A percentile compares a stretch with the other conserved stretches of the same genome.
Conservation (phyloP, 2,797 vertebrate genomes). For the Phalanger gymnotis region DNA sequence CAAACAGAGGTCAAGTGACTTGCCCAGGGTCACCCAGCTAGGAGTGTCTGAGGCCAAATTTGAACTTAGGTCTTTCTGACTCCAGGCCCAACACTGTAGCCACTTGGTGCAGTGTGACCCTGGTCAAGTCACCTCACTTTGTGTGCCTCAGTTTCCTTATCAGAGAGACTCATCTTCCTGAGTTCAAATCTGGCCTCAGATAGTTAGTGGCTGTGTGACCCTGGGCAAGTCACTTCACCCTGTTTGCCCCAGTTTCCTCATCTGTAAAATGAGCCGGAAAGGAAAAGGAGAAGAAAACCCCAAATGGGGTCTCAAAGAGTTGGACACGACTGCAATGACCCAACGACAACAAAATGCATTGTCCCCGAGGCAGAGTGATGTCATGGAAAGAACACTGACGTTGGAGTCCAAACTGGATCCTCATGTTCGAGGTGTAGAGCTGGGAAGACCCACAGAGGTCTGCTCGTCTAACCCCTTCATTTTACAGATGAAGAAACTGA, state of each 20-base stretch:
- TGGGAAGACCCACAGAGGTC: not conserved
- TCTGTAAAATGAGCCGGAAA: not conserved
- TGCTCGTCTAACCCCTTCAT: not conserved
- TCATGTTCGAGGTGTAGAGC: not conserved
- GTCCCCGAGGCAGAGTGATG: not conserved
- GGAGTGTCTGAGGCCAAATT: no score
- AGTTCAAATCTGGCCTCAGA: no score
- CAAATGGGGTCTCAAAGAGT: not conserved
- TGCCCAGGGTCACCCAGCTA: not conserved
- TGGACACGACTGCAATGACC: no score
- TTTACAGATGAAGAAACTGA: no score
- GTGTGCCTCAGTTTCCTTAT: not conserved
- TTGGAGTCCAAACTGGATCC: not conserved
- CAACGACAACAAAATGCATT: not conserved
- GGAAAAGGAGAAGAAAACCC: not conserved
- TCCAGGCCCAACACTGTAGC: not conserved
- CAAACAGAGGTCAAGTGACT: not conserved
- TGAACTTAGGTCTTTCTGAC: not conserved
- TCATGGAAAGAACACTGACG: no score
- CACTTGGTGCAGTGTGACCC: not conserved
- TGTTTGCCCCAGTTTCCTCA: not conserved
- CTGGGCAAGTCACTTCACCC: not conserved
- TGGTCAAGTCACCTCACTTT: not conserved
- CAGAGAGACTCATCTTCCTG: no score
- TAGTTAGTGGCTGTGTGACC: no score